Evolutionary conservation across 2,888 invertebrate genomes (phyloP).

Genomic region (Heteromurus nitidus): DNA sequence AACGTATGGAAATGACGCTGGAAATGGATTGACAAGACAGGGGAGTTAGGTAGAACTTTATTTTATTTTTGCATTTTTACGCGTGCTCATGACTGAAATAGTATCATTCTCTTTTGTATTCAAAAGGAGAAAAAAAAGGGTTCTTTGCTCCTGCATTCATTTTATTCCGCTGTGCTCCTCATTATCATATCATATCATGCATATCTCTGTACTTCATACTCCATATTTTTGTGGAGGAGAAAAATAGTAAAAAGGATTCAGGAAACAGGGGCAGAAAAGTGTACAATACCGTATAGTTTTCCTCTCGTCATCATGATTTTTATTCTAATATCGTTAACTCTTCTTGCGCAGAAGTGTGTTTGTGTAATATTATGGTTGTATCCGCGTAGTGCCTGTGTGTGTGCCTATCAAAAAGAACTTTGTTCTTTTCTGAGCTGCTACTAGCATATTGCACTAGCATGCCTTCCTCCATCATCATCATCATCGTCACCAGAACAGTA

Average conservation of each 20-base stretch:
- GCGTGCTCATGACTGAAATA: constrained; percentile 23
- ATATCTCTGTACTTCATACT: constrained; percentile 3
- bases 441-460: constrained; percentile 4
- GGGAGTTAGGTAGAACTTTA: constrained; percentile 7
- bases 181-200: constrained; percentile 9
- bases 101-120: constrained; percentile 18
- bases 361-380: constrained; percentile 32
- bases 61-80: constrained; percentile 47
- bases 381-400: not conserved
- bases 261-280: constrained; percentile 49
- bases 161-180: constrained; percentile 19
- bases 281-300: not conserved
- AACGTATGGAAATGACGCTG: constrained; percentile 27
- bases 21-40: constrained; percentile 43
- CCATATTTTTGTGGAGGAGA: constrained; percentile 35
- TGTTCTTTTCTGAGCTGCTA: constrained; percentile 27
- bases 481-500: not conserved
- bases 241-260: constrained; percentile 57
- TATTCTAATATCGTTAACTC: constrained; percentile 55
- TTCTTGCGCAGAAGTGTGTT: constrained; percentile 59
- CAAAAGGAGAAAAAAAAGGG: constrained; percentile 49
- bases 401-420: no score
- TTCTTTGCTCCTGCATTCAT: constrained; percentile 59
- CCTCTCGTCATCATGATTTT: constrained; percentile 23
- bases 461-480: not conserved